Base-by-base conservation (phyloP, 2,797 vertebrate genomes). In the Spondyliosoma cantharus region DNA sequence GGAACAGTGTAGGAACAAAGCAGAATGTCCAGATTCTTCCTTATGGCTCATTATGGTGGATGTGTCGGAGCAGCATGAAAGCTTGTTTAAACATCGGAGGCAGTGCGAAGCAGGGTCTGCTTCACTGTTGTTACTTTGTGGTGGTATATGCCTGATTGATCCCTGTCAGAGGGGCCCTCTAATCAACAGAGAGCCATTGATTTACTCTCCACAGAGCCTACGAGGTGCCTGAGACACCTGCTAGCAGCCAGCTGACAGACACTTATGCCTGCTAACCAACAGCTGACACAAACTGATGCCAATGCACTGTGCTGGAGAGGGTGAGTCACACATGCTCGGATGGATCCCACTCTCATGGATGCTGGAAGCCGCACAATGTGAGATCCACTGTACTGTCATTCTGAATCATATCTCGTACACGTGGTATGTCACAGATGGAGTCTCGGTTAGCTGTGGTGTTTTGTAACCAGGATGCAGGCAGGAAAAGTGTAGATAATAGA, bases 241-340 rank as follows among this genome's bases (percentile, higher is more conserved):
- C 91, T 92, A 81, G 84, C 82, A 85, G 86, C 81, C 91, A 91
- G 91, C 91, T 95, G 94, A 94, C 89, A 84, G 88, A 90, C 90
- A 88, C 89, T 92, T 83, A 87, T 90, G 90, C 87, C 86, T 84
- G 87, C 87, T 84, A 91, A 89, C 88, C 86, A 87, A 89, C 89
- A 91, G 93, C 92, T 94, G 93, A 94, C 89, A 89, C 74, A 73
- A 86, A 85, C 84, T 84, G 91, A 91, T 91, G 93, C 91, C 92
- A 93, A 73, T 77, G 84, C 78, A 80, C 82, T 79, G 87, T 76
- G 83, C 78, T 78, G 81, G 80, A 86, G 86, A 70, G 84, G 71
- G 75, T 90, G 91, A 93, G 84, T 91, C 91, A 91, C 90, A 87
- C 91, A 89, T 72, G 80, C 80, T 84, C 89, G 13, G 66, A 89